A percentile compares a stretch with the other conserved stretches of the same genome.
Conservation (phyloP, 1,140 invertebrate species). For the Leptinotarsa defecta region DNA sequence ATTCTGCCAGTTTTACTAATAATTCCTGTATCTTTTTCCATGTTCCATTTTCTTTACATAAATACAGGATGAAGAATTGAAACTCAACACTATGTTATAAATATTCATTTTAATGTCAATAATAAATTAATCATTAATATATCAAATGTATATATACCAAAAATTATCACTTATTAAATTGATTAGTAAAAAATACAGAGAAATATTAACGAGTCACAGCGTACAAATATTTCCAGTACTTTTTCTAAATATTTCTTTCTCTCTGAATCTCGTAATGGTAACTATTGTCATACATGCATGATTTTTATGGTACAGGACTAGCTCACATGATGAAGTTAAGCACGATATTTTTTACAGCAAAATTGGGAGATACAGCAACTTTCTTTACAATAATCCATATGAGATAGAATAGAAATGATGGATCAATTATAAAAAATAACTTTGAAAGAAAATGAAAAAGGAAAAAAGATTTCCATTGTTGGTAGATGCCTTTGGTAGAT, state of each 20-base stretch:
- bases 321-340: slow-evolving; percentile 22
- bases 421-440: no score
- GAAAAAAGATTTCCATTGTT: no score
- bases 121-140: slow-evolving; percentile 37
- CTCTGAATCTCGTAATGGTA: slow-evolving; percentile 35
- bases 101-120: slow-evolving; percentile 33
- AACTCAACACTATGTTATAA: slow-evolving; percentile 18
- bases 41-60: no score
- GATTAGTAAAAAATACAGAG: slow-evolving; percentile 32
- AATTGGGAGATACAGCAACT: no score
- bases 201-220: slow-evolving; percentile 26
- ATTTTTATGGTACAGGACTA: slow-evolving; percentile 34
- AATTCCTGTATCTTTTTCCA: no score
- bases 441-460: no score
- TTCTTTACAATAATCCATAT: no score
- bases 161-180: slow-evolving; percentile 40
- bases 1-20: no score
- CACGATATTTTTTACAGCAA: no score
- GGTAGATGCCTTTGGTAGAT: no score
- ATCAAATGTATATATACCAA: slow-evolving; percentile 40
- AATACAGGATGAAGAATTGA: not conserved
- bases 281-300: slow-evolving; percentile 40
- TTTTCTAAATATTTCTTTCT: slow-evolving; percentile 13
- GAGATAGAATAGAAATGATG: no score
- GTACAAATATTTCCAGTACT: slow-evolving; percentile 12